Evolutionary conservation across 1,140 invertebrate genomes (phyloP).

Genomic region (Papilio glaucus): DNA sequence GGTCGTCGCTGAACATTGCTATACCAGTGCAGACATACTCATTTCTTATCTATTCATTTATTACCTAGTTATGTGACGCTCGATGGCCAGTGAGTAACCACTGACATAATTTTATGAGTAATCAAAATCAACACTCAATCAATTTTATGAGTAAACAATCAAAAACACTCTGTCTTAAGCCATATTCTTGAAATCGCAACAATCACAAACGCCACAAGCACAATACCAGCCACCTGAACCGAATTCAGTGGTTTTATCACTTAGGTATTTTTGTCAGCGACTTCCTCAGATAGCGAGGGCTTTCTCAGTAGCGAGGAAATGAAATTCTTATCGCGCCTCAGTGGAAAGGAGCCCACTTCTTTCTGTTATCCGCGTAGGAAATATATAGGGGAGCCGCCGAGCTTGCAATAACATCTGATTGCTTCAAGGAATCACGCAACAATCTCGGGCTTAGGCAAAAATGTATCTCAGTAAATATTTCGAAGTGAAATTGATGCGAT

Average conservation of each 20-base stretch:
- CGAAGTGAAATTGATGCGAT: conserved; percentile 37
- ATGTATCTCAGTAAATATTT: conserved; percentile 50
- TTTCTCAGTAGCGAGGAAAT: conserved; percentile 78
- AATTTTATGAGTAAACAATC: too few species aligned
- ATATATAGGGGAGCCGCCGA: conserved; percentile 71
- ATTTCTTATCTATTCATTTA: too few species aligned
- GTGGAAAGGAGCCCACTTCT: conserved; percentile 74
- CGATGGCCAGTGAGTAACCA: too few species aligned
- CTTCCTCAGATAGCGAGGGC: conserved; percentile 76
- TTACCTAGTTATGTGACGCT: too few species aligned
- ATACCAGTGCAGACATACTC: too few species aligned
- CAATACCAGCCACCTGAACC: conserved; percentile 60
- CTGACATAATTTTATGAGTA: too few species aligned
- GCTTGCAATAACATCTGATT: conserved; percentile 76
- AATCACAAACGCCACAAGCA: conserved; percentile 49
- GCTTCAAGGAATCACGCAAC: conserved; percentile 67
- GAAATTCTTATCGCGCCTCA: conserved; percentile 81
- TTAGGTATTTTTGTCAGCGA: conserved; percentile 79
- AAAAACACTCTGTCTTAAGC: too few species aligned
- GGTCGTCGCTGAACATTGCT: too few species aligned
- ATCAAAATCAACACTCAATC: too few species aligned
- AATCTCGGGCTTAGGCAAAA: conserved; percentile 60
- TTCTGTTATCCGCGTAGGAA: conserved; percentile 77
- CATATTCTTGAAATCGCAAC: conserved; percentile 33
- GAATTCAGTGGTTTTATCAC: conserved; percentile 79